Conservation (phyloP, 2,113 vertebrate genomes). For the Oncorhynchus tshawytscha region DNA sequence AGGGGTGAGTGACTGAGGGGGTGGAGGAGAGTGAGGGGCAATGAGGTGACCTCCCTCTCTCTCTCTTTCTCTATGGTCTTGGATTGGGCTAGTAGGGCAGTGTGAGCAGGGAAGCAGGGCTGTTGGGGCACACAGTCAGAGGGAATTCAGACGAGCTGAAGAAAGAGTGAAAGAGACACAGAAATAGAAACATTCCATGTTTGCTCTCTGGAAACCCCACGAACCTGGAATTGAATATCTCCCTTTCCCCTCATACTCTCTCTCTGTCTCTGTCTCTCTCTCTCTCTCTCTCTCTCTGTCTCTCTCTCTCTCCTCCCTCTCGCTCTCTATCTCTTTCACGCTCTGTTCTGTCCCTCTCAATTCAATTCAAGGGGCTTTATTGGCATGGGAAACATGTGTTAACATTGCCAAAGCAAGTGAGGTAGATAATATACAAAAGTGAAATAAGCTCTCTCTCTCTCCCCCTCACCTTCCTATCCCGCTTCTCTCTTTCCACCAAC, state of each 20-base stretch:
- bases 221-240: constrained; percentile 40
- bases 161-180: constrained; percentile 43
- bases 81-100: background rate
- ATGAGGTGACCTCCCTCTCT: too few relatives aligned
- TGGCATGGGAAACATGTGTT: too few relatives aligned
- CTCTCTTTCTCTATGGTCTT: background rate
- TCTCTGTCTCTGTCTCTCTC: constrained; percentile 18
- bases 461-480: background rate
- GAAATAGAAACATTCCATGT: constrained; percentile 62
- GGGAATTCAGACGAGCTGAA: constrained; percentile 19
- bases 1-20: constrained; percentile 2
- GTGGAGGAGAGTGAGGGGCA: background rate
- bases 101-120: background rate
- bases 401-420: too few relatives aligned
- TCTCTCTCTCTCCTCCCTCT: constrained; percentile 22
- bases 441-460: background rate
- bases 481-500: background rate
- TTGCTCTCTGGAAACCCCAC: constrained; percentile 58
- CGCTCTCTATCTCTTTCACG: background rate
- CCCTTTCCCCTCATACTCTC: constrained; percentile 8
- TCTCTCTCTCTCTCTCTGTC: constrained; percentile 27
- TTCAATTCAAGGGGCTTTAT: too few relatives aligned
- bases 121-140: constrained; percentile 32
- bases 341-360: too few relatives aligned
- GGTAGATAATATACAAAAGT: too few relatives aligned